These are phyloP conservation scores for Lytechinus pictus DNA, from an alignment of 35 echinoderm and acorn worm species.

Conservation along the genomic window DNA sequence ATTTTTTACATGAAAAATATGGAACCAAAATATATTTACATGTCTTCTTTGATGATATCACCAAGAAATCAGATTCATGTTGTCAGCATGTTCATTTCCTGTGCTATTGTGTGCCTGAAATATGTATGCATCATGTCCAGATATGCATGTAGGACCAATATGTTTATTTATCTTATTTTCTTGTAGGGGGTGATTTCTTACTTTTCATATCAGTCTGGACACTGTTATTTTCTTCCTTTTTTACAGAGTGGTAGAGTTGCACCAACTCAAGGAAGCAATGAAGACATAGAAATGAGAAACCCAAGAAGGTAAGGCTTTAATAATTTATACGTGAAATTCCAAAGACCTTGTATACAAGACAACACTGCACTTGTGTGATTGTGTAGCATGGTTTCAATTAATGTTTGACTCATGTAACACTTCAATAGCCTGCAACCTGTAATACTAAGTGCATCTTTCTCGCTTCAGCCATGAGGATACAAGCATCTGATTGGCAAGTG, in stretches of 20 bases:
- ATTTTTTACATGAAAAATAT: no score
- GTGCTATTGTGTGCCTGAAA: no score
- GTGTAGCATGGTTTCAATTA: background rate
- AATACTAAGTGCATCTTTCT: background rate
- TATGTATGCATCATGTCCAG: no score
- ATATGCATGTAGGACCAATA: no score
- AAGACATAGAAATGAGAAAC: slow-evolving; percentile 49
- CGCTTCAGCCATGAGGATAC: background rate
- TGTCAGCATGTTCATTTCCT: no score
- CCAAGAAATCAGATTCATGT: no score
- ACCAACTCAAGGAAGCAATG: slow-evolving; percentile 44
- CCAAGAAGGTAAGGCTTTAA: slow-evolving; percentile 49
- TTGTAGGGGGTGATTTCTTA: background rate
- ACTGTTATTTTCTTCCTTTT: background rate
- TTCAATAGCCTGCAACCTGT: background rate
- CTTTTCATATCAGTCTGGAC: background rate
- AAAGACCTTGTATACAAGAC: background rate
- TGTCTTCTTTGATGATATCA: no score
- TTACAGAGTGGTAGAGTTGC: slow-evolving; percentile 52
- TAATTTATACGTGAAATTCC: background rate
- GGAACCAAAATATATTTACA: no score
- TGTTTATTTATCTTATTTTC: no score
- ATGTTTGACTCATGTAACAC: background rate
- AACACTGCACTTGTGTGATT: background rate
- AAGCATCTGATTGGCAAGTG: background rate